Base-by-base conservation (phyloP, 2,113 vertebrate genomes). In the Forbesichthys papilliferus region DNA sequence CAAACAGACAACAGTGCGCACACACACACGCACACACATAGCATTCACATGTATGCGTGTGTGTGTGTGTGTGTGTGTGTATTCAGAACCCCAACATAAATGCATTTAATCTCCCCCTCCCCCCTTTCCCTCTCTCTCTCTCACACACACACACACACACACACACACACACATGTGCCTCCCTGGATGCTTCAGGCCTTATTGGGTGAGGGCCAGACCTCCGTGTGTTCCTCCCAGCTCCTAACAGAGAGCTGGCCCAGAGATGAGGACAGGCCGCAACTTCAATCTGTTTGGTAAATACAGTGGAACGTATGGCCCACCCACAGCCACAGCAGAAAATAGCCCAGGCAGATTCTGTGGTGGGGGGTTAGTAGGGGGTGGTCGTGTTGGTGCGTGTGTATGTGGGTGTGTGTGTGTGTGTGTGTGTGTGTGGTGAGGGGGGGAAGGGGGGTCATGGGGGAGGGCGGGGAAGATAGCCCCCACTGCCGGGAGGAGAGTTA, bases 281-380 rank as follows among this genome's bases (percentile, higher is more conserved):
- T 87, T 91, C 85, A 86, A 84, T 82, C 87, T 92, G 71, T 90
- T 93, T 88, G 65, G 84, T 84, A 89, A 85, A 92, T 89, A 86
- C 71, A 80, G 75, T 64, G 71, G 88, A 87, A 83, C 90, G 70
- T 48, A 79, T 88, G 82, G 74, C 86, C 82, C 86, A 69, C 86
- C 84, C 84, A 71, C 74, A 64, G 81, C 82, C 68, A 52, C 46
- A 57, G 78, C 78, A 78, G 79, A 89, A 90, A 87, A 86, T 91
- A 81, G 72, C 79, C 80, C 74, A 54, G 72, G 70, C 68, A 74
- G 68, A 76, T 79, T 70, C 75, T 64, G 75, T 27, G 9, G 69
- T 78, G 36, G 71, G 65, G 83, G 82, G 72, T 83, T 27, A 27
- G 27, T 27, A 27, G 27, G 27, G 27, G 27, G 27, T 27, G 27